Evolutionary conservation across 2,888 invertebrate species (phyloP).

Genomic region (Chymomyza procnemis): DNA sequence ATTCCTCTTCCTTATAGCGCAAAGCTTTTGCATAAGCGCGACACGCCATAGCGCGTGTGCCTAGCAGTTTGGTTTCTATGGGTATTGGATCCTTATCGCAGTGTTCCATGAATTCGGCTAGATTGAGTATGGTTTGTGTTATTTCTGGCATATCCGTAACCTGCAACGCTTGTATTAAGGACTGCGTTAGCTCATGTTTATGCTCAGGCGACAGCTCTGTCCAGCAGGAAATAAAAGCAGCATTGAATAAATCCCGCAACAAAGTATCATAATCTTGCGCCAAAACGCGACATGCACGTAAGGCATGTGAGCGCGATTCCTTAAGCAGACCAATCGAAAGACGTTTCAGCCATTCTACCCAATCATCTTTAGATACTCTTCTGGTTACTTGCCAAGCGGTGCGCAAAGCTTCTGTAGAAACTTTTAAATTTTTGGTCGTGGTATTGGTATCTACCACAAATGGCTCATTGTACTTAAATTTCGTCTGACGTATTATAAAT

Average conservation of each 20-base stretch:
- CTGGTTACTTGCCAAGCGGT: conserved; percentile 95
- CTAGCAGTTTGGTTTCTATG: conserved; percentile 90
- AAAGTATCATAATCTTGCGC: conserved; percentile 97
- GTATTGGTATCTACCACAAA: conserved; percentile 83
- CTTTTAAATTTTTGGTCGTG: conserved; percentile 88
- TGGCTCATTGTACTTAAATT: conserved; percentile 86
- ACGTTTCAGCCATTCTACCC: conserved; percentile 97
- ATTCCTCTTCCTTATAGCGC: conserved; percentile 92
- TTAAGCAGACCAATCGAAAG: conserved; percentile 95
- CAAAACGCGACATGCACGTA: conserved; percentile 93
- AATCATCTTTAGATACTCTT: conserved; percentile 97
- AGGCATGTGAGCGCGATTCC: conserved; percentile 96
- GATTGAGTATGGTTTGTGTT: conserved; percentile 96
- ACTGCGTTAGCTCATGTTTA: conserved; percentile 90
- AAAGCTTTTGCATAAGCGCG: conserved; percentile 85
- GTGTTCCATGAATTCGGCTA: conserved; percentile 99
- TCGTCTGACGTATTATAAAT: conserved; percentile 82
- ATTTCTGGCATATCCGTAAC: conserved; percentile 97
- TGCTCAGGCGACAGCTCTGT: conserved; percentile 89
- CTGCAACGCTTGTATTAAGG: conserved; percentile 92
- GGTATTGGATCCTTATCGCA: conserved; percentile 97
- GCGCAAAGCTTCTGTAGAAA: conserved; percentile 90
- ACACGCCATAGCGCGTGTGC: conserved; percentile 96
- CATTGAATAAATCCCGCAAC: conserved; percentile 97
- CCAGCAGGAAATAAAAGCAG: conserved; percentile 99